Evolutionary conservation across 2,797 vertebrate genomes (phyloP), one percentile per base, ranked within the genome.

Genomic region (Chromis chromis): DNA sequence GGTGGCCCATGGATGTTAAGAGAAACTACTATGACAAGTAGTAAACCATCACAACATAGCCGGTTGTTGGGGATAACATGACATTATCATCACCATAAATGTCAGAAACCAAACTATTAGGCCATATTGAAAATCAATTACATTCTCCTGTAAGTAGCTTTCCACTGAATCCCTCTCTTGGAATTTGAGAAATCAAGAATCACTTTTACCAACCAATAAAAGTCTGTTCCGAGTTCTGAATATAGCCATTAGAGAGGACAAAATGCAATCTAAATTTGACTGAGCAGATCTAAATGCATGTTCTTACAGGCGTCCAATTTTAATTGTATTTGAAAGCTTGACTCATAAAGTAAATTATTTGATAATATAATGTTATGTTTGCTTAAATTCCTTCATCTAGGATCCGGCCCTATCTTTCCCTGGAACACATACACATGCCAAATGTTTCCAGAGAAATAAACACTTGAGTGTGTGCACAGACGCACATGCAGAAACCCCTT

Each of bases 401-500:
- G 60, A 86, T 75, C 66, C 1, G 31, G 52, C 68, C 72, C 42
- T 27, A 86, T 87, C 83, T 79, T 74, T 63, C 24, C 67, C 73
- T 80, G 65, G 85, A 79, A 82, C 84, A 82, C 71, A 87, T 48
- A 72, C 82, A 88, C 79, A 82, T 46, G 74, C 78, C 77, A 91
- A 90, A 87, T 85, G 83, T 87, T 91, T 73, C 76, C 75, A 78
- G 54, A 82, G 70, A 82, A 78, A 83, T 82, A 87, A 88, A 79
- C 76, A 81, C 82, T 76, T 21, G 54, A 49, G 74, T 68, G 55
- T 72, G 70, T 75, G 59, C 25, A 58, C 76, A 79, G 53, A 66
- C 25, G 42, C 73, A 85, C 76, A 87, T 81, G 83, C 81, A 88
- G 75, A 88, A 91, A 88, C 89, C 87, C 72, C 86, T 89, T 91